Conservation (phyloP, 2,888 invertebrate species). For the Elmis aenea region DNA sequence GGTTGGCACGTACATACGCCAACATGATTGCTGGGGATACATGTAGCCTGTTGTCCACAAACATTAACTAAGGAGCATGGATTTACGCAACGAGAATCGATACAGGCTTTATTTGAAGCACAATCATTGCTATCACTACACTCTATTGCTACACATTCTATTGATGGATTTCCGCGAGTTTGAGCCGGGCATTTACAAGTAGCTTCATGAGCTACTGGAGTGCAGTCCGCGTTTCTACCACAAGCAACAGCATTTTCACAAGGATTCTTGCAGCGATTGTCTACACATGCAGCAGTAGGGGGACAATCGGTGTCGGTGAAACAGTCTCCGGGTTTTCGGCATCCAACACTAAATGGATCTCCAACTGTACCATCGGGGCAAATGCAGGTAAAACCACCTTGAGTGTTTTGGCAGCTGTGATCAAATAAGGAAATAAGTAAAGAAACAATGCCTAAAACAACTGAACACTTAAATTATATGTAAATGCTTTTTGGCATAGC, state of each 20-base stretch:
- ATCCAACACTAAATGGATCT: conserved; percentile 68
- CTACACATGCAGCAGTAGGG: conserved; percentile 66
- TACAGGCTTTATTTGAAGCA: conserved; percentile 63
- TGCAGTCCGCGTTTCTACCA: conserved; percentile 72
- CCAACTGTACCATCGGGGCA: conserved; percentile 77
- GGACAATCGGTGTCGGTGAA: conserved; percentile 76
- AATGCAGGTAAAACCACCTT: conserved; percentile 71
- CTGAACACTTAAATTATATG: conserved; percentile 1
- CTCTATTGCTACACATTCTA: conserved; percentile 68
- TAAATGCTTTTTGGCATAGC: no score
- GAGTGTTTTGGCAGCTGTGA: conserved; percentile 72
- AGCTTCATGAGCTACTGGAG: conserved; percentile 63
- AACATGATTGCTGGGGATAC: conserved; percentile 70
- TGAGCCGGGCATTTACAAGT: conserved; percentile 71
- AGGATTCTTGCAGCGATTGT: conserved; percentile 72
- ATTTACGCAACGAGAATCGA: conserved; percentile 74
- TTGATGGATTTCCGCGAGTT: conserved; percentile 70
- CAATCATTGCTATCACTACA: conserved; percentile 78
- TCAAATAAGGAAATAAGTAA: conserved; percentile 31
- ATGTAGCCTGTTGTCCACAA: conserved; percentile 76
- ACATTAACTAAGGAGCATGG: conserved; percentile 77
- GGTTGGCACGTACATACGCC: conserved; percentile 79
- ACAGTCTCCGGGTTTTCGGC: conserved; percentile 79
- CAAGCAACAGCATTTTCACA: conserved; percentile 64
- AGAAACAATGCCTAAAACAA: conserved; percentile 3